Conservation (phyloP, 2,113 vertebrate genomes). For the Saimiri boliviensis region DNA sequence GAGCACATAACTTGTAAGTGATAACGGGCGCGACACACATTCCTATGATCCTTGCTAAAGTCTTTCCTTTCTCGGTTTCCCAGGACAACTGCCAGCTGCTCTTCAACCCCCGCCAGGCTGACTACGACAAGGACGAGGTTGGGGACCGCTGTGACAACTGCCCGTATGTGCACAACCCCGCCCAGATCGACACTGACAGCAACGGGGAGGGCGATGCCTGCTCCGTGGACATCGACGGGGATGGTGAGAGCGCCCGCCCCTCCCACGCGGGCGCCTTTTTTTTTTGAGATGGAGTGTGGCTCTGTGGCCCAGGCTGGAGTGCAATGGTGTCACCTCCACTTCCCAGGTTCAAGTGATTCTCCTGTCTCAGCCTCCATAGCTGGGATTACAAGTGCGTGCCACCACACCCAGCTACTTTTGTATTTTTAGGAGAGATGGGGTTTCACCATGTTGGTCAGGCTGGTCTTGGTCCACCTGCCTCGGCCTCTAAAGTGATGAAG, state of each 20-base stretch:
- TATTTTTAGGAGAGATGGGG: no score
- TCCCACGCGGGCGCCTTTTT: no score
- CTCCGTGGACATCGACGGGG: slow-evolving; percentile 96
- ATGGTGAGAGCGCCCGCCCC: slow-evolving; percentile 85
- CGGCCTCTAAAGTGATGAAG: no score
- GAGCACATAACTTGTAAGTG: accelerated
- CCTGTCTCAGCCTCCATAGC: no score
- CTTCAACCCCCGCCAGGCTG: slow-evolving; percentile 96
- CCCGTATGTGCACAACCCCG: slow-evolving; percentile 96
- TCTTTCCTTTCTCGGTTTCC: neutral
- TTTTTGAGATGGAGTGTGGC: no score
- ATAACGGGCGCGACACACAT: accelerated
- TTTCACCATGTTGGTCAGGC: no score
- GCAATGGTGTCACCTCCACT: no score
- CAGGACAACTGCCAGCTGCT: slow-evolving; percentile 97
- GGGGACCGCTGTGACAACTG: slow-evolving; percentile 99
- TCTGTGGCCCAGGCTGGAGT: no score
- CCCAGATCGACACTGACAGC: slow-evolving; percentile 96
- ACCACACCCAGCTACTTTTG: no score
- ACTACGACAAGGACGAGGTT: slow-evolving; percentile 98
- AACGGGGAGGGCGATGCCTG: slow-evolving; percentile 97
- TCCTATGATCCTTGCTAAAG: neutral
- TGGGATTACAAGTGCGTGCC: no score
- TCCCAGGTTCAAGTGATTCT: no score
- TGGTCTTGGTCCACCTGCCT: no score